These are phyloP conservation scores for Caranx ignobilis DNA, from an alignment of 2,113 vertebrate genomes.

Conservation along the genomic window DNA sequence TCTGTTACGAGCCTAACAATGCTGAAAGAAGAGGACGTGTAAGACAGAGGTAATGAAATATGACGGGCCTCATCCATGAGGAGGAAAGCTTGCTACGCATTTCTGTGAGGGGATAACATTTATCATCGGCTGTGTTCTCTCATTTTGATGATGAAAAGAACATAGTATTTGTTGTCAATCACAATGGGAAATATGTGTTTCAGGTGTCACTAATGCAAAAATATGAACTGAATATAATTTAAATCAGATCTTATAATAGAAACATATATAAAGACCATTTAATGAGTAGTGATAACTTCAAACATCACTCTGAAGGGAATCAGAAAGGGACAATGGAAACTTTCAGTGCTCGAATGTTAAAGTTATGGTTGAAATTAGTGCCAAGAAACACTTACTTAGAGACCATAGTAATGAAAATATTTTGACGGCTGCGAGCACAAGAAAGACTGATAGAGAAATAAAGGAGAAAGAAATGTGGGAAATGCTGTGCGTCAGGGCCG, in stretches of 20 bases:
- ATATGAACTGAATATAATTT: too few species aligned
- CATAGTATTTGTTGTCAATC: too few species aligned
- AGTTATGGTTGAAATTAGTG: not conserved
- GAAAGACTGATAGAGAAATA: not conserved
- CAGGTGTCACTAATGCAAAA: too few species aligned
- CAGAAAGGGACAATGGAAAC: not conserved
- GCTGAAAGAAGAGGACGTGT: not conserved
- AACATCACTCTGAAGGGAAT: not conserved
- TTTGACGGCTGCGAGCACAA: not conserved
- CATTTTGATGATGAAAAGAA: too few species aligned
- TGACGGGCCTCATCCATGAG: not conserved
- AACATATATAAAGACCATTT: too few species aligned
- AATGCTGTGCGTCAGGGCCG: not conserved
- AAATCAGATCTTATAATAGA: too few species aligned
- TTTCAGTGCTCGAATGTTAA: not conserved
- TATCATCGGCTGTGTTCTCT: not conserved
- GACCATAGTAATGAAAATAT: not conserved
- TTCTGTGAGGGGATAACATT: not conserved
- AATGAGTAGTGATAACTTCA: too few species aligned
- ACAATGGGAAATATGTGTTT: too few species aligned
- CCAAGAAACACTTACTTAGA: not conserved
- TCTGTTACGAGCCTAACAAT: slow-evolving; percentile 32
- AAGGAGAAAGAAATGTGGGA: not conserved
- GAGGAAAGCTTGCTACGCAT: not conserved
- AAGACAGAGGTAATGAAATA: not conserved